Evolutionary conservation across 2,113 vertebrate species (phyloP).

Genomic region (Platichthys stellatus): DNA sequence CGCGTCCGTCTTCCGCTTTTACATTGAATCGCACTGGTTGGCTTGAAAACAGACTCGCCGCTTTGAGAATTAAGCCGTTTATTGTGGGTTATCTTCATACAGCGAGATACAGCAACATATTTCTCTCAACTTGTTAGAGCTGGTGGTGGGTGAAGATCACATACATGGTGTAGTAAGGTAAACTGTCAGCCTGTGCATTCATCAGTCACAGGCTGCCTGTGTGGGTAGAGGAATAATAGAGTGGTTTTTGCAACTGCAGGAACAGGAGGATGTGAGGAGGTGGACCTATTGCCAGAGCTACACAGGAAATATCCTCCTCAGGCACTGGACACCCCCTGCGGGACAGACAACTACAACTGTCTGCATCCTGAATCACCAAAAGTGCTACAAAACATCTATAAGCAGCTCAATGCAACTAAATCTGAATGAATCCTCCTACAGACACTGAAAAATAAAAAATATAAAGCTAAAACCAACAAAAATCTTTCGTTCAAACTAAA

Average conservation of each 20-base stretch:
- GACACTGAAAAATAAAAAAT: neutral
- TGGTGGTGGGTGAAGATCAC: slow-evolving; percentile 45
- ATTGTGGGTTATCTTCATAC: neutral
- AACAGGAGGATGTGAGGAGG: slow-evolving; percentile 65
- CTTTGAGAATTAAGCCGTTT: slow-evolving; percentile 5
- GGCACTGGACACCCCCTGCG: slow-evolving; percentile 34
- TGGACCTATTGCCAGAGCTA: slow-evolving; percentile 49
- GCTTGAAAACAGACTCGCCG: slow-evolving; percentile 5
- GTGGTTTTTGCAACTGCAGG: slow-evolving; percentile 49
- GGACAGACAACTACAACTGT: slow-evolving; percentile 22
- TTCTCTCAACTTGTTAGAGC: slow-evolving; percentile 14
- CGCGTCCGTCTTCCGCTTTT: slow-evolving; percentile 32
- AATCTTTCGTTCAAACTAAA: neutral
- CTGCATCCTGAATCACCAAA: slow-evolving; percentile 25
- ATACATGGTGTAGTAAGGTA: slow-evolving; percentile 32
- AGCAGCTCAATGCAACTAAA: neutral
- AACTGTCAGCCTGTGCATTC: slow-evolving; percentile 50
- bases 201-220: slow-evolving; percentile 57
- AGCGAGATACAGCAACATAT: slow-evolving; percentile 15
- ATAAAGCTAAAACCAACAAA: neutral
- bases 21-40: slow-evolving; percentile 19
- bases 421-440: slow-evolving; percentile 4
- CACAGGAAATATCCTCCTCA: slow-evolving; percentile 57
- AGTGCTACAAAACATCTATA: slow-evolving; percentile 7
- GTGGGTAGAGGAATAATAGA: slow-evolving; percentile 59